These are phyloP conservation scores for Drosophila kurseongensis DNA, from an alignment of 1,140 invertebrate species.

Conservation along the genomic window DNA sequence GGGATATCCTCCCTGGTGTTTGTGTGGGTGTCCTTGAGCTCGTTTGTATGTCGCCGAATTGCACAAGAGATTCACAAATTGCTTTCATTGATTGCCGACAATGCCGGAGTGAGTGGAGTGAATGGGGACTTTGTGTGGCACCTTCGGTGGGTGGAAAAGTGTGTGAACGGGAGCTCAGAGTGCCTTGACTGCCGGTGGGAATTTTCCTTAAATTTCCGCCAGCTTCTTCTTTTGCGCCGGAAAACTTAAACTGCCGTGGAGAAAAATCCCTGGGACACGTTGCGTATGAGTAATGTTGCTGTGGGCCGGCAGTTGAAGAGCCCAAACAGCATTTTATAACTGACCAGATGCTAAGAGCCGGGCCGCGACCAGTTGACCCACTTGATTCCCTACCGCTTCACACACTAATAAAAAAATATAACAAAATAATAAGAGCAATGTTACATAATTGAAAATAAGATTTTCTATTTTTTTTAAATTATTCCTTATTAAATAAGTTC, in stretches of 20 bases:
- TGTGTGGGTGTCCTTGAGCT: constrained; percentile 54
- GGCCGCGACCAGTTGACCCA: constrained; percentile 39
- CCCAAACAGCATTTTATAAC: constrained; percentile 60
- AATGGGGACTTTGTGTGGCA: constrained; percentile 19
- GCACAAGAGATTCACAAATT: constrained; percentile 80
- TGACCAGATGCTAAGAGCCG: constrained; percentile 46
- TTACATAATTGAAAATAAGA: too few species aligned
- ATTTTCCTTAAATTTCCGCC: constrained; percentile 40
- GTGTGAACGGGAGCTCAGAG: constrained; percentile 5
- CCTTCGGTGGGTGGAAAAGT: not conserved
- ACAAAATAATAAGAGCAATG: too few species aligned
- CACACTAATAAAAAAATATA: not conserved
- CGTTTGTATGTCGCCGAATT: constrained; percentile 69
- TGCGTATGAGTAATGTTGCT: constrained; percentile 55
- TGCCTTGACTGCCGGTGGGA: constrained; percentile 19
- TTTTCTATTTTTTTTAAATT: too few species aligned
- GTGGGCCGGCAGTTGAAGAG: constrained; percentile 16
- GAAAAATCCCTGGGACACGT: constrained; percentile 21
- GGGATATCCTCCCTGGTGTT: constrained; percentile 5
- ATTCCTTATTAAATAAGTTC: not conserved
- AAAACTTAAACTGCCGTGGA: constrained; percentile 10
- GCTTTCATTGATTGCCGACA: constrained; percentile 80
- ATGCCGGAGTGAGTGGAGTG: constrained; percentile 33
- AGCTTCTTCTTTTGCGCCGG: not conserved
- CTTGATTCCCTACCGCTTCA: not conserved